Evolutionary conservation across 2,113 vertebrate genomes (phyloP).

Genomic region (Morone chrysops): DNA sequence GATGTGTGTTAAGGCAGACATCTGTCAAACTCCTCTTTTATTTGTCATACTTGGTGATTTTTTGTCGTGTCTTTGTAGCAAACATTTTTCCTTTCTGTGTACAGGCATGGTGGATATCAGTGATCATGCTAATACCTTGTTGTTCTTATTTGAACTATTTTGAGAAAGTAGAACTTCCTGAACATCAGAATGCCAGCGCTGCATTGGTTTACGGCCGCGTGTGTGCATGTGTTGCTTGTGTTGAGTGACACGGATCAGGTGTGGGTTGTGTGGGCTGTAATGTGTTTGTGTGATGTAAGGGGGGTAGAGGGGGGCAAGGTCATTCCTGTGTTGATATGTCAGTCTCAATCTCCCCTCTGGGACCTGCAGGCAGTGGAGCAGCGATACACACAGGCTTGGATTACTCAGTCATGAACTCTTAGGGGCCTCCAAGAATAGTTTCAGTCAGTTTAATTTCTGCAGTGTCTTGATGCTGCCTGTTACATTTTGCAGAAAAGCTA

Average conservation of each 20-base stretch:
- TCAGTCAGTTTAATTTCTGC: constrained; percentile 31
- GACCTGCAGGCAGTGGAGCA: constrained; percentile 57
- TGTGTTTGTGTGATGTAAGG: constrained; percentile 62
- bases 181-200: not conserved
- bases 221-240: constrained; percentile 57
- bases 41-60: not conserved
- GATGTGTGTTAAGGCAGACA: not conserved
- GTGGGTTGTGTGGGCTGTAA: constrained; percentile 60
- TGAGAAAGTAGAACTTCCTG: not conserved
- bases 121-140: not conserved
- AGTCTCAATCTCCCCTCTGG: constrained; percentile 75
- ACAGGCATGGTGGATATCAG: not conserved
- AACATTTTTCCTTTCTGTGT: not conserved
- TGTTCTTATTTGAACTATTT: not conserved
- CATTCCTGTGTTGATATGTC: constrained; percentile 72
- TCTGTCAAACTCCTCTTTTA: not conserved
- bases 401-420: constrained; percentile 66
- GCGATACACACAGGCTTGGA: constrained; percentile 70
- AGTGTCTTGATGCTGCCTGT: constrained; percentile 5
- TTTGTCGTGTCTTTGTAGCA: not conserved
- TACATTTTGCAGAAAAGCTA: not conserved
- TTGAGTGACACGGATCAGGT: constrained; percentile 77
- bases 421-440: constrained; percentile 38
- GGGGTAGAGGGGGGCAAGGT: constrained; percentile 49
- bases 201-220: constrained; percentile 3